A percentile compares a stretch with the other conserved stretches of the same genome.
Evolutionary conservation across 2,888 invertebrate species (phyloP).

Genomic region (Tinea semifulvella): DNA sequence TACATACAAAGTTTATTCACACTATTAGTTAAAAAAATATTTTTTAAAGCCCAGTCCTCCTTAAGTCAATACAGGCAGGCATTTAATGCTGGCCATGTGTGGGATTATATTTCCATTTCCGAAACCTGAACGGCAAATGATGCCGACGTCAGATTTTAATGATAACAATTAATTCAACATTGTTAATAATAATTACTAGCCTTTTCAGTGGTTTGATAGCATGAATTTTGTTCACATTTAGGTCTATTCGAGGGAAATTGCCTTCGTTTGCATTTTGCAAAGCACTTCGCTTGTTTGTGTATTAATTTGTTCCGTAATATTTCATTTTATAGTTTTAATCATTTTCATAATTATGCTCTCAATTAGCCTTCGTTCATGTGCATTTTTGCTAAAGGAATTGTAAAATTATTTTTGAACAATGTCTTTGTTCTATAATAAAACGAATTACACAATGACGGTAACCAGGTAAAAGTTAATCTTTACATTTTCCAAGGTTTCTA

Average conservation of each 20-base stretch:
- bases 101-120: constrained; percentile 19
- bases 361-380: too few species aligned
- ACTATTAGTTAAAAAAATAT: too few species aligned
- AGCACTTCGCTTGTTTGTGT: constrained; percentile 5
- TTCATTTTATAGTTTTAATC: not conserved
- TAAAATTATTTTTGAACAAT: not conserved
- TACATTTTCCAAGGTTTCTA: not conserved
- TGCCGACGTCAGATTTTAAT: constrained; percentile 15
- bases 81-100: constrained; percentile 1
- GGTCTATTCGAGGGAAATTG: constrained; percentile 6
- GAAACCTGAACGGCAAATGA: constrained; percentile 15
- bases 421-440: not conserved
- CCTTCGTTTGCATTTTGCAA: constrained; percentile 7
- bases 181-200: constrained; percentile 16
- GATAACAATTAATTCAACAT: constrained; percentile 12
- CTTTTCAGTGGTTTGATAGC: constrained; percentile 13
- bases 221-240: constrained; percentile 13
- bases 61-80: too few species aligned
- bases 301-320: not conserved
- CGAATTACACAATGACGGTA: not conserved
- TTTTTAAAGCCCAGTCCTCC: too few species aligned
- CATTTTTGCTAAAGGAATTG: too few species aligned
- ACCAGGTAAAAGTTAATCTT: not conserved
- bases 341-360: not conserved
- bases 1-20: too few species aligned